These are phyloP conservation scores for Ammodytes dubius DNA, from an alignment of 2,113 vertebrate genomes.

Conservation along the genomic window DNA sequence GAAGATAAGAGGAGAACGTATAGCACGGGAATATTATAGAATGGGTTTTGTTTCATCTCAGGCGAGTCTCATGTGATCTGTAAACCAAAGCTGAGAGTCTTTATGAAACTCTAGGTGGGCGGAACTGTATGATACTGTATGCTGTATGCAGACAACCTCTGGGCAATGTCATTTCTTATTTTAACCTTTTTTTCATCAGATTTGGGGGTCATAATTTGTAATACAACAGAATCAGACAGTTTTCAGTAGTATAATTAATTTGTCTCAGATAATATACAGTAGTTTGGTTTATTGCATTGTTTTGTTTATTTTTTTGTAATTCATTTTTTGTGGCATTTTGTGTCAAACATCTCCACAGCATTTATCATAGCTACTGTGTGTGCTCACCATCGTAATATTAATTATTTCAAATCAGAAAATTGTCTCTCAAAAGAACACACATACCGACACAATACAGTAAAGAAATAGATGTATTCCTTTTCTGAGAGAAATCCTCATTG, in stretches of 20 bases:
- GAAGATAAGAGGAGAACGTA: constrained; percentile 49
- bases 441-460: no score
- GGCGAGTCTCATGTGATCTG: constrained; percentile 41
- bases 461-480: constrained; percentile 5
- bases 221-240: constrained; percentile 25
- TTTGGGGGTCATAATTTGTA: constrained; percentile 16
- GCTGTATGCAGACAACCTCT: constrained; percentile 42
- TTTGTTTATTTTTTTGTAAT: no score
- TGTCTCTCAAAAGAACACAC: no score
- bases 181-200: constrained; percentile 37
- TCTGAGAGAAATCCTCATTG: constrained; percentile 1
- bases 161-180: constrained; percentile 13
- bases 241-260: not conserved
- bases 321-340: no score
- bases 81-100: constrained; percentile 52
- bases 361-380: no score
- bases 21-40: constrained; percentile 43
- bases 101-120: constrained; percentile 49
- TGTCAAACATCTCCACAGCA: no score
- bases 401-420: no score
- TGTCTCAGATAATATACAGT: no score
- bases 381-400: no score
- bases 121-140: constrained; percentile 43
- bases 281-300: no score
- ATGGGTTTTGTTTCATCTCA: constrained; percentile 62